phyloP scores from a whole-genome alignment of 1,140 invertebrate species.

The Drosophila sproati region DNA sequence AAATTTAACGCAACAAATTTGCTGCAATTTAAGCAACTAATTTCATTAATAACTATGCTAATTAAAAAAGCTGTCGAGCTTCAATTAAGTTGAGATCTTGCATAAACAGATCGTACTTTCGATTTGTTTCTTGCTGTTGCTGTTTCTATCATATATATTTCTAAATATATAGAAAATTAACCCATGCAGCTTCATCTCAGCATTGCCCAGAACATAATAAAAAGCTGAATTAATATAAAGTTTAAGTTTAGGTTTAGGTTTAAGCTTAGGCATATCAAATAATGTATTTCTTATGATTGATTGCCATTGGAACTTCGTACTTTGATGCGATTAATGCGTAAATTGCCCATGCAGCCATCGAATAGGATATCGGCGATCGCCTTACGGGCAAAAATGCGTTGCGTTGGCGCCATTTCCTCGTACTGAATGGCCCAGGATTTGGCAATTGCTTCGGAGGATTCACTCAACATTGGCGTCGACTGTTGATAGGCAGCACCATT shows the following conservation, averaged over 20 bases:
- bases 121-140: no score
- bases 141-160: no score
- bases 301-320: not conserved
- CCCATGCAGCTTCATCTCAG: no score
- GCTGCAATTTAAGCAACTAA: constrained; percentile 22
- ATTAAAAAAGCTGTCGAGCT: not conserved
- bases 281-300: not conserved
- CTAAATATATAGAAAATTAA: no score
- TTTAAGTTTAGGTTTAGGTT: no score
- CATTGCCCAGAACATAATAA: no score
- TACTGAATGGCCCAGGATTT: constrained; percentile 81
- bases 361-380: constrained; percentile 79
- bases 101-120: no score
- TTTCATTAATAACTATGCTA: constrained; percentile 7
- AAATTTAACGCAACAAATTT: constrained; percentile 26
- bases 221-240: no score
- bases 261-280: no score
- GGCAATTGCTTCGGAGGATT: constrained; percentile 66
- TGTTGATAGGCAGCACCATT: constrained; percentile 2
- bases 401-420: constrained; percentile 69
- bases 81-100: not conserved
- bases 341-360: constrained; percentile 79
- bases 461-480: constrained; percentile 44
- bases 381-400: constrained; percentile 74
- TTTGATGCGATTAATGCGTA: constrained; percentile 60